These are phyloP conservation scores for Romanogobio albipinnatus DNA, from an alignment of 2,113 vertebrate genomes.

Conservation along the genomic window DNA sequence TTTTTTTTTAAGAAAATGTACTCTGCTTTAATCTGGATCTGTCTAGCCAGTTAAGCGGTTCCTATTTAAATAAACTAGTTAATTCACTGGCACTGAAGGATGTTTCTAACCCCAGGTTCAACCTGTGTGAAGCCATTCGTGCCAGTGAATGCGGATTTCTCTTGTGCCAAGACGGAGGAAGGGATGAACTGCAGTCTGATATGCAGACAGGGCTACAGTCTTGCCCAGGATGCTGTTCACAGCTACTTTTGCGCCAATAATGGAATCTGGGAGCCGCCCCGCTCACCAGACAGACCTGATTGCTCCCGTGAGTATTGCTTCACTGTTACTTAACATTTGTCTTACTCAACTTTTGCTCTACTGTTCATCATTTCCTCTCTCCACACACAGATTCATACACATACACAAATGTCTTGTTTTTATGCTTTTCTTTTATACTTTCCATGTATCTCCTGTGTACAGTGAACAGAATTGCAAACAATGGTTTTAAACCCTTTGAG, in stretches of 20 bases:
- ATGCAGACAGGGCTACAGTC: conserved; percentile 89
- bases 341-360: not conserved
- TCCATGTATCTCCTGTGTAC: conserved; percentile 56
- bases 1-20: not conserved
- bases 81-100: not conserved
- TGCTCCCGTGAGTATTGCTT: conserved; percentile 86
- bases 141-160: conserved; percentile 88
- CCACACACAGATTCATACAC: not conserved
- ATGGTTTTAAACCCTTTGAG: conserved; percentile 95
- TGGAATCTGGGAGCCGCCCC: conserved; percentile 88
- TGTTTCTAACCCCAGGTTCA: conserved; percentile 76
- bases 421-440: conserved; percentile 4
- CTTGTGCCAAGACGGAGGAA: conserved; percentile 79
- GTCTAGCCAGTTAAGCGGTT: not conserved
- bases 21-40: too few relatives aligned
- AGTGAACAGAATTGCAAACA: conserved; percentile 96
- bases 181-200: conserved; percentile 89
- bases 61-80: conserved; percentile 4
- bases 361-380: not conserved
- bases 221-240: conserved; percentile 86
- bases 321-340: not conserved
- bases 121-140: conserved; percentile 88
- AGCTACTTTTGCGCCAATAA: conserved; percentile 89
- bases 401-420: not conserved
- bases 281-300: conserved; percentile 84